Base-by-base conservation (phyloP, 2,888 invertebrate genomes). In the Chironomus riparius region DNA sequence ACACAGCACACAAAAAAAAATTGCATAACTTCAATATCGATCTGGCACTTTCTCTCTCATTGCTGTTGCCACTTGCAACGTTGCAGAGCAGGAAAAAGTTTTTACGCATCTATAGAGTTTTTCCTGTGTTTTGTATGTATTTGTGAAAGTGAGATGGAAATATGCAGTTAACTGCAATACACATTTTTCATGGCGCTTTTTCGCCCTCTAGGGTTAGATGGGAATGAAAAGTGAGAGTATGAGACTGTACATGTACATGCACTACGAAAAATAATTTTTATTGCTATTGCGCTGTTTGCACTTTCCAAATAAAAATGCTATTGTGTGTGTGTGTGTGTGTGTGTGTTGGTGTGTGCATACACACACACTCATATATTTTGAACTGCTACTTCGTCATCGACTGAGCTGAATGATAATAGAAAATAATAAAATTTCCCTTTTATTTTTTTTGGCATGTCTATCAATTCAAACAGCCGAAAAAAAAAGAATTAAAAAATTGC, bases 201-300 rank as follows among this genome's bases (percentile, higher is more conserved):
- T 6, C 24, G 38, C 28, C 3, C 68, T 28, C 4, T n/a, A 10
- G n/a, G 24, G 28, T 68, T n/a, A 68, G 28, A 28, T 7, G 56
- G 6, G 13, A 50, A 15, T 50, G 24, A 56, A 56, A 15, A 50
- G 71, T 38, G 62, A 61, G 61, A 61, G 24, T 15, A 28, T 50
- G 38, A 47, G 56, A n/a, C 50, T 22, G 70, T 70, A 47, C 47
- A 70, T 70, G 56, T 70, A 18, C 18, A 62, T 72, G 72, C 72
- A 72, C 61, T 56, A 56, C 18, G 50, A 70, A 70, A 24, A 15
- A 70, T 15, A 38, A 70, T 72, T 72, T 72, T 72, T 72, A 72
- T 72, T 72, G 72, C 72, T 62, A 62, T 72, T 72, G 72, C 72
- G 72, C 72, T 38, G 72, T 72, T 72, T 72, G 72, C 72, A 72